A percentile compares a stretch with the other conserved stretches of the same genome.
phyloP scores from a whole-genome alignment of 37 sponge, comb jelly and placozoan species.

The Diacarnus erythraeanus region DNA sequence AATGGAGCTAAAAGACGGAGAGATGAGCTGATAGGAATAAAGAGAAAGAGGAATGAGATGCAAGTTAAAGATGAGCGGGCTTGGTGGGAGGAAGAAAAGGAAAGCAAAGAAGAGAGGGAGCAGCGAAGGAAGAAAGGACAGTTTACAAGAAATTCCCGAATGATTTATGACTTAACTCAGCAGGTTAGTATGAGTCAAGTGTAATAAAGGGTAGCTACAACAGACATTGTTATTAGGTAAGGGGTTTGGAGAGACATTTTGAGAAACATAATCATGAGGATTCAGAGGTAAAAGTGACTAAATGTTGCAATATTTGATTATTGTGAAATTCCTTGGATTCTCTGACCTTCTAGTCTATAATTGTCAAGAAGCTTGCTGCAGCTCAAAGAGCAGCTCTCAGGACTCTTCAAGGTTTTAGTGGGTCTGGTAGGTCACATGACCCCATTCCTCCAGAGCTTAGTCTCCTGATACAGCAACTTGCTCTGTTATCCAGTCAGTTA shows the following conservation, averaged over 20 bases:
- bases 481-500: slow-evolving; percentile 20
- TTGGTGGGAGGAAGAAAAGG: slow-evolving; percentile 36
- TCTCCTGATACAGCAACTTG: slow-evolving; percentile 16
- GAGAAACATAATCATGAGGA: not conserved
- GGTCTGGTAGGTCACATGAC: not conserved
- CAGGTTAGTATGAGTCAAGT: slow-evolving; percentile 33
- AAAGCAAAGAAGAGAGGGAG: slow-evolving; percentile 34
- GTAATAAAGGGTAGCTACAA: not conserved
- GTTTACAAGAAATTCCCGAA: slow-evolving; percentile 32
- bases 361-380: slow-evolving; percentile 40
- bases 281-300: not conserved
- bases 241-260: not conserved
- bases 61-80: too few relatives aligned
- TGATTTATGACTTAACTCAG: slow-evolving; percentile 59
- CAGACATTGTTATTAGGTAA: slow-evolving; percentile 4
- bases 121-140: slow-evolving; percentile 44
- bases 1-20: not conserved
- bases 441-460: slow-evolving; percentile 23
- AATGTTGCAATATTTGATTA: not conserved
- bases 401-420: slow-evolving; percentile 35
- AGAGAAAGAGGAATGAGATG: too few relatives aligned
- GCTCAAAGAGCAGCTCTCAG: slow-evolving; percentile 46
- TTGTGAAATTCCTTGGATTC: not conserved
- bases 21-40: not conserved
- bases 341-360: slow-evolving; percentile 4